phyloP scores from a whole-genome alignment of 2,113 vertebrate species.

The Pao palembangensis region DNA sequence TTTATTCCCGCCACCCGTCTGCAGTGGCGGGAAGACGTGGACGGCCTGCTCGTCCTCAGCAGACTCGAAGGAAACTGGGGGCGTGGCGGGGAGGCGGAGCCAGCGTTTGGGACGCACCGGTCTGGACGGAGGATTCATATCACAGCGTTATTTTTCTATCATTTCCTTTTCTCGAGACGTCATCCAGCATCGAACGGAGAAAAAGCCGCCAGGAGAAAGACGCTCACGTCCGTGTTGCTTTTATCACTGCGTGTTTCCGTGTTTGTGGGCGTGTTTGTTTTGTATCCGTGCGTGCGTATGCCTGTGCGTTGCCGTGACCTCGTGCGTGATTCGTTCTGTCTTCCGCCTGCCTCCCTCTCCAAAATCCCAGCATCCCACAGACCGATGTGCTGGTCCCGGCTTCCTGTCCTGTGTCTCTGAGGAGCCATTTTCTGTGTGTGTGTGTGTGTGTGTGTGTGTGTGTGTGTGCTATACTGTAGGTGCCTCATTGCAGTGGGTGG shows the following conservation, averaged over 20 bases:
- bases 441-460: constrained; percentile 22
- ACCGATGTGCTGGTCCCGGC: constrained; percentile 46
- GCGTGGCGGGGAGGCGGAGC: no score
- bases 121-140: constrained; percentile 42
- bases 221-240: constrained; percentile 64
- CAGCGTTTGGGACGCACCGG: constrained; percentile 11
- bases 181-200: constrained; percentile 20
- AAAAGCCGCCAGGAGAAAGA: neutral
- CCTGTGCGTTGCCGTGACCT: constrained; percentile 63
- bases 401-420: constrained; percentile 65
- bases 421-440: constrained; percentile 50
- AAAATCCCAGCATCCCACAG: constrained; percentile 23
- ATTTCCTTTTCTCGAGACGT: constrained; percentile 38
- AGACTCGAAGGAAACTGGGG: no score
- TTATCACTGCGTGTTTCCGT: constrained; percentile 66
- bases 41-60: neutral
- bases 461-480: constrained; percentile 36
- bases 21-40: no score
- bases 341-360: constrained; percentile 10
- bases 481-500: constrained; percentile 64
- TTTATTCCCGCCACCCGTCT: constrained; percentile 14
- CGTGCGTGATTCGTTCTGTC: constrained; percentile 58
- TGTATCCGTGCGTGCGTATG: constrained; percentile 30
- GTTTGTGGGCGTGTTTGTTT: constrained; percentile 64
- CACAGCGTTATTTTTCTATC: constrained; percentile 66